Evolutionary conservation across 2,797 vertebrate species (phyloP).

Genomic region (Echeneis naucrates): DNA sequence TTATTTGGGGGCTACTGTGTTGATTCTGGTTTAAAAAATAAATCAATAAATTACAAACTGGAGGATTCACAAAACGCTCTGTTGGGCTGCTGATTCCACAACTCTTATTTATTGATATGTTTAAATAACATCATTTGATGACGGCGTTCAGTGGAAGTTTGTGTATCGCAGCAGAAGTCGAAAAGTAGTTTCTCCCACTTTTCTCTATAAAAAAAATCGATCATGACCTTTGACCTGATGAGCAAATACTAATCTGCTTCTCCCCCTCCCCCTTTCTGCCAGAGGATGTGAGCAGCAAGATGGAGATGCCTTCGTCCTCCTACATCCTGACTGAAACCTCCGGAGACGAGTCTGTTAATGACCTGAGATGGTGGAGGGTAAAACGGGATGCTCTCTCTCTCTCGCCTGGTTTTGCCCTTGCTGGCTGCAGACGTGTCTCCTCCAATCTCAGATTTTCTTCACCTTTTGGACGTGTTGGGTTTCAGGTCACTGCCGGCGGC

Average conservation of each 20-base stretch:
- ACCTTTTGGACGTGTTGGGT: slow-evolving; percentile 30
- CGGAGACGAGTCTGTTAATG: slow-evolving; percentile 41
- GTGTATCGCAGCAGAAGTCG: background rate
- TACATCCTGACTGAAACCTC: slow-evolving; percentile 24
- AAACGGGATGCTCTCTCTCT: slow-evolving; percentile 14
- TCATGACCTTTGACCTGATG: slow-evolving; percentile 16
- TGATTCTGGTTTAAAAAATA: too few relatives aligned
- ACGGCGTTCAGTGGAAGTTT: background rate
- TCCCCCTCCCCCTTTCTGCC: background rate
- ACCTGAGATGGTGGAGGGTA: slow-evolving; percentile 41
- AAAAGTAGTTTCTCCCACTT: slow-evolving; percentile 4
- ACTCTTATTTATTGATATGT: too few relatives aligned
- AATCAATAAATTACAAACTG: too few relatives aligned
- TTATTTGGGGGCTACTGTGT: too few relatives aligned
- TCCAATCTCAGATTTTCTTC: slow-evolving; percentile 36
- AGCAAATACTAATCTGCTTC: background rate
- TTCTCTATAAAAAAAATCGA: background rate
- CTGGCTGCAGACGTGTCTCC: slow-evolving; percentile 30
- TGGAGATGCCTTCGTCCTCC: slow-evolving; percentile 25
- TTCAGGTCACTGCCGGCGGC: slow-evolving; percentile 48
- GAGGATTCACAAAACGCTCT: too few relatives aligned
- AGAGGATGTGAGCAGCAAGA: slow-evolving; percentile 21
- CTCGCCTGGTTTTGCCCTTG: slow-evolving; percentile 13
- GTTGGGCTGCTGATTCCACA: too few relatives aligned
- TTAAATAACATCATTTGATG: background rate